Conservation (phyloP, 2,113 vertebrate genomes). For the Circaetus cinerascens region DNA sequence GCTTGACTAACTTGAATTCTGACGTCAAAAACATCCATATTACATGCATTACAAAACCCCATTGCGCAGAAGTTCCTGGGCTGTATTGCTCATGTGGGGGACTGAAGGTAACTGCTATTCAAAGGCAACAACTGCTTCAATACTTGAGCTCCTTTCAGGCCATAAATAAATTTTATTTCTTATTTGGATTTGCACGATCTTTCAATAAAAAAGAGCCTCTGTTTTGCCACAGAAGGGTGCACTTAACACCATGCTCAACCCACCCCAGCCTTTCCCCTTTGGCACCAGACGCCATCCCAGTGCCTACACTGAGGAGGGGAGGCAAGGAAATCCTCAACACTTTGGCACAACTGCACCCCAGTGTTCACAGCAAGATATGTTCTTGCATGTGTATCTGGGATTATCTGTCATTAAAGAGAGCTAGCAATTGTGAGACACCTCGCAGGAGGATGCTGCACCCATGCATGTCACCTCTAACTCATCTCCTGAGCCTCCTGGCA, state of each 20-base stretch:
- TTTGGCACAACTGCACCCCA: rapidly evolving
- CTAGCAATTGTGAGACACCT: background rate
- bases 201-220: background rate
- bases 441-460: background rate
- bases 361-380: too few relatives aligned
- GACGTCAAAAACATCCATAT: background rate
- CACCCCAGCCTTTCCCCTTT: background rate
- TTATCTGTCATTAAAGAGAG: background rate
- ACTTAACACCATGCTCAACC: background rate
- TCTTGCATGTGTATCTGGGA: background rate
- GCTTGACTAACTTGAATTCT: background rate
- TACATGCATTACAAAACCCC: background rate
- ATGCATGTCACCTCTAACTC: rapidly evolving
- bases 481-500: background rate
- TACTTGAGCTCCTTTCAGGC: background rate
- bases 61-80: background rate
- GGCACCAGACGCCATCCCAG: background rate
- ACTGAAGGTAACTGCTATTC: background rate
- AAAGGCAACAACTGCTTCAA: background rate
- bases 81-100: background rate
- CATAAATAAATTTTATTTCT: background rate
- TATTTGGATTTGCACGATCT: background rate
- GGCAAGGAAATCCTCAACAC: background rate
- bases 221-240: background rate
- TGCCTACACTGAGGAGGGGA: rapidly evolving